Evolutionary conservation across 2,113 vertebrate genomes (phyloP).

Genomic region (Rhabdomys dilectus): DNA sequence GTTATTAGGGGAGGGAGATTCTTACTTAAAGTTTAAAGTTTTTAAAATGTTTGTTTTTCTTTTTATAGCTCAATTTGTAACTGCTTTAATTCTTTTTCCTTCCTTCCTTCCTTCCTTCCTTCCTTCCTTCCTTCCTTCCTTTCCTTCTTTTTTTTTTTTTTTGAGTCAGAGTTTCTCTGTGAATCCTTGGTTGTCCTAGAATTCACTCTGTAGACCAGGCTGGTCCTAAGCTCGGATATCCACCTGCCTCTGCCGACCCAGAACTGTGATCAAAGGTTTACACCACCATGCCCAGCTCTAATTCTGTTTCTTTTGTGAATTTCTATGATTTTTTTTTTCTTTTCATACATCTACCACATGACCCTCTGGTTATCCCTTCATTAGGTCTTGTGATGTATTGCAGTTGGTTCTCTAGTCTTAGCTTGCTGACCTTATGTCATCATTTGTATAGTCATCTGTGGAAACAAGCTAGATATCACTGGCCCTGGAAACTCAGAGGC

Average conservation of each 20-base stretch:
- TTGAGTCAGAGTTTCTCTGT: background rate
- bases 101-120: background rate
- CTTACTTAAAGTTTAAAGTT: background rate
- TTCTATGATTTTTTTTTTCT: constrained; percentile 61
- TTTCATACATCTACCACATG: constrained; percentile 74
- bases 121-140: no score
- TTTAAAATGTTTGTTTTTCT: background rate
- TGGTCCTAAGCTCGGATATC: background rate
- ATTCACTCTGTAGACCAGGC: background rate
- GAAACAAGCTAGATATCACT: constrained; percentile 19
- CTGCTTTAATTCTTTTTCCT: background rate
- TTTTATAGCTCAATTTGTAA: background rate
- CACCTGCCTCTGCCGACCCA: background rate
- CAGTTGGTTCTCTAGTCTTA: constrained; percentile 72
- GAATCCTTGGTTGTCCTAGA: background rate
- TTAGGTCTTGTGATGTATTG: constrained; percentile 55
- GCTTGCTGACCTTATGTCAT: background rate
- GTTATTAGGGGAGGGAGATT: background rate
- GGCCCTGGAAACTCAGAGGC: background rate
- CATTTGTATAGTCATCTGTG: constrained; percentile 66
- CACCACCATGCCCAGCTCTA: background rate
- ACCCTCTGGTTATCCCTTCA: constrained; percentile 67
- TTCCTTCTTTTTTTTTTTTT: background rate
- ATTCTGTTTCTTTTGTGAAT: constrained; percentile 56
- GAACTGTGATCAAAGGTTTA: background rate